These are phyloP conservation scores for Drosophila sechellia DNA, from an alignment of 1,140 invertebrate genomes.

Conservation along the genomic window DNA sequence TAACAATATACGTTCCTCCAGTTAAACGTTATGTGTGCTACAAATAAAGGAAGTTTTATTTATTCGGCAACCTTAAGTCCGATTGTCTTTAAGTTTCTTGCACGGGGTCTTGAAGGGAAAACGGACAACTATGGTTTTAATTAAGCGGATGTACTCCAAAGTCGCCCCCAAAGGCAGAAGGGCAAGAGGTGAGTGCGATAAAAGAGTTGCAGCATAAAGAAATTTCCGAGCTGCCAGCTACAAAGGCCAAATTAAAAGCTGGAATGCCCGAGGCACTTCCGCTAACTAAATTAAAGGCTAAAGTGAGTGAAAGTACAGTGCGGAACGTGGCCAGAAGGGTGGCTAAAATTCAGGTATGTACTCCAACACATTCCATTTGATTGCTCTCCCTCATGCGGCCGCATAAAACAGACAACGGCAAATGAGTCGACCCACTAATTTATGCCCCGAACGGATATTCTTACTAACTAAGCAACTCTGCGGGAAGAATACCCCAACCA, in stretches of 20 bases:
- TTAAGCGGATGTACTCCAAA: conserved; percentile 50
- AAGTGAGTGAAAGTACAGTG: conserved; percentile 2
- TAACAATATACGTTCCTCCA: conserved; percentile 52
- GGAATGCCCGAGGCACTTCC: conserved; percentile 33
- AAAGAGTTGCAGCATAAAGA: conserved; percentile 54
- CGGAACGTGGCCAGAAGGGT: conserved; percentile 7
- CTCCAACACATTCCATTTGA: conserved; percentile 25
- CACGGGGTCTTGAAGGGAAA: neutral
- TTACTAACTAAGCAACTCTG: conserved; percentile 63
- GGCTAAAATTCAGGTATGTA: conserved; percentile 10
- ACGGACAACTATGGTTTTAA: conserved; percentile 41
- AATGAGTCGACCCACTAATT: conserved; percentile 62
- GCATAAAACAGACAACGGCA: conserved; percentile 41
- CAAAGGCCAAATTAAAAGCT: conserved; percentile 58
- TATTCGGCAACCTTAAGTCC: conserved; percentile 42
- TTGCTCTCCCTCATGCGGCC: conserved; percentile 36
- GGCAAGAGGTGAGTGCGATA: conserved; percentile 35
- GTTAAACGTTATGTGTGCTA: conserved; percentile 68
- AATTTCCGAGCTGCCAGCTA: conserved; percentile 21
- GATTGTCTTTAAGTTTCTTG: conserved; percentile 2
- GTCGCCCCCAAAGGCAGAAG: neutral
- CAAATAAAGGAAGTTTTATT: conserved; percentile 70
- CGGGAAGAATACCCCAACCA: neutral
- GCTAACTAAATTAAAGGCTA: conserved; percentile 60
- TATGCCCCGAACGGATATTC: conserved; percentile 52